These are phyloP conservation scores for Clepsis dumicolana DNA, from an alignment of 2,888 invertebrate species.

Conservation along the genomic window DNA sequence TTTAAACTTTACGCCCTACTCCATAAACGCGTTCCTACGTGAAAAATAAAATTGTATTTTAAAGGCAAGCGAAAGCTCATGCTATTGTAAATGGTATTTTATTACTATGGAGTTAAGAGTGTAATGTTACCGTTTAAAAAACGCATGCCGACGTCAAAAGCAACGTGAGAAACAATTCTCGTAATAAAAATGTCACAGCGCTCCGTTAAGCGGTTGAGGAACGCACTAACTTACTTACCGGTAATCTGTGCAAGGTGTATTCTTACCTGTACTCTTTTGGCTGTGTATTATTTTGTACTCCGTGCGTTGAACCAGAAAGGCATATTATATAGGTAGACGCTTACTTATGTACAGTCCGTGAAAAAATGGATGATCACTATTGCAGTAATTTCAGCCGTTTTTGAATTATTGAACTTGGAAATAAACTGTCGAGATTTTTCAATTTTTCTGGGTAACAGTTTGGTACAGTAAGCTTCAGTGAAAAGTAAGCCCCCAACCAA, in stretches of 20 bases:
- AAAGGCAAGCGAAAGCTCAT: neutral
- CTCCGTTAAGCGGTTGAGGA: constrained; percentile 62
- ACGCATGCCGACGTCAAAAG: constrained; percentile 31
- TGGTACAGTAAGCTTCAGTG: too few species aligned
- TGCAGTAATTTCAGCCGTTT: too few species aligned
- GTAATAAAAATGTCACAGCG: constrained; percentile 75
- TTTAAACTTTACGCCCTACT: neutral
- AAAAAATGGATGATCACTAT: too few species aligned
- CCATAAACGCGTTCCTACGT: neutral
- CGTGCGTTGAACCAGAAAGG: neutral
- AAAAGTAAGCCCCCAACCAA: too few species aligned
- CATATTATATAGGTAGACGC: neutral
- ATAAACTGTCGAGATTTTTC: too few species aligned
- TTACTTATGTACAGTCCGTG: too few species aligned
- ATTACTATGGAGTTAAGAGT: constrained; percentile 8
- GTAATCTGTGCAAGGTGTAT: constrained; percentile 6
- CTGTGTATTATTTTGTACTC: too few species aligned
- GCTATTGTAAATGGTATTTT: constrained; percentile 2
- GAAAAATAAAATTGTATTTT: neutral
- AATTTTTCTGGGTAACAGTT: too few species aligned
- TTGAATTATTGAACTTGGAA: too few species aligned
- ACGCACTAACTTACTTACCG: constrained; percentile 50
- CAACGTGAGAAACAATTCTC: constrained; percentile 77
- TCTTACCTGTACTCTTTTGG: too few species aligned
- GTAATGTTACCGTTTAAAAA: constrained; percentile 12